Conservation (phyloP, 2,113 vertebrate species). For the Oreochromis spilurus region DNA sequence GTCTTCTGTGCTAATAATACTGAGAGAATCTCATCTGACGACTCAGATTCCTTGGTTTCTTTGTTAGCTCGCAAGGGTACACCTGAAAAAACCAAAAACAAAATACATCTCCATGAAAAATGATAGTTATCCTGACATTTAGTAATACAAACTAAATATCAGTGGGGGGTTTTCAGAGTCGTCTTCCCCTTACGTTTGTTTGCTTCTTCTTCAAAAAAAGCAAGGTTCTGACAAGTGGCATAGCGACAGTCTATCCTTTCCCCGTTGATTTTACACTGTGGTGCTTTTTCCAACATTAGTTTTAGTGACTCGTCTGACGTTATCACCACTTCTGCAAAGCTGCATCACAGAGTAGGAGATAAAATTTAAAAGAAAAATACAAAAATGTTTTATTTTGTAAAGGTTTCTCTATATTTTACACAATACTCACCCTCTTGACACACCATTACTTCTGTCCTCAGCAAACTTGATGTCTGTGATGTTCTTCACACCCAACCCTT, state of each 20-base stretch:
- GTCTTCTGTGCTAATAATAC: constrained; percentile 55
- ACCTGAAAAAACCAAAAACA: constrained; percentile 60
- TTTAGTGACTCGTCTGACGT: constrained; percentile 85
- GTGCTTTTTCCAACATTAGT: constrained; percentile 83
- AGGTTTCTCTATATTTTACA: not conserved
- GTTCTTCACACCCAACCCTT: constrained; percentile 83
- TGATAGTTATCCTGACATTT: not conserved
- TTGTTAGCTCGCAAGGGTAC: constrained; percentile 79
- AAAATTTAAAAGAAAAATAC: not conserved
- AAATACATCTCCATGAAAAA: not conserved
- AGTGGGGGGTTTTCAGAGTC: no score
- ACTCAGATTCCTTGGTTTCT: constrained; percentile 68
- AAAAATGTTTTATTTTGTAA: not conserved
- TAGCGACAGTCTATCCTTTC: constrained; percentile 86
- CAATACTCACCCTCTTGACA: constrained; percentile 88
- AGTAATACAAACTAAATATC: not conserved
- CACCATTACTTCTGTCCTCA: constrained; percentile 90
- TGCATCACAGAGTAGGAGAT: constrained; percentile 34
- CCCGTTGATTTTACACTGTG: constrained; percentile 83
- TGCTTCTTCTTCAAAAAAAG: constrained; percentile 84
- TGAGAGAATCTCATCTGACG: constrained; percentile 38
- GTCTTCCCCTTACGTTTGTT: constrained; percentile 84
- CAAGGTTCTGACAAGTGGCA: constrained; percentile 85
- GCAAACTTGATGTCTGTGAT: constrained; percentile 88
- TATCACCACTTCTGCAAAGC: constrained; percentile 88